Evolutionary conservation across 2,113 vertebrate species (phyloP).

Genomic region (Pelmatolapia mariae): DNA sequence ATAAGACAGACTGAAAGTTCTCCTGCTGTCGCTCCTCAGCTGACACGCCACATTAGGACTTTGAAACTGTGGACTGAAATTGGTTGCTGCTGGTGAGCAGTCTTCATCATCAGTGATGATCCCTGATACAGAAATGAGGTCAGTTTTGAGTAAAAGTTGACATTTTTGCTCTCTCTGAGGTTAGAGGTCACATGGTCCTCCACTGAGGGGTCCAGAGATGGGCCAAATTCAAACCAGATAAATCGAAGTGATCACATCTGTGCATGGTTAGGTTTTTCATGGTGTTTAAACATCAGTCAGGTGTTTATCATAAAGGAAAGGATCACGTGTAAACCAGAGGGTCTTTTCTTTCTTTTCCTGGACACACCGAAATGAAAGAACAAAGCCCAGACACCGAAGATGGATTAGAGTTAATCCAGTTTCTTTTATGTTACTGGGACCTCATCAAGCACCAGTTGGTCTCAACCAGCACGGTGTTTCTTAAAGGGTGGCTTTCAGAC

Average conservation of each 20-base stretch:
- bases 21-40: not conserved
- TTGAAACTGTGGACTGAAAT: not conserved
- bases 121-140: not conserved
- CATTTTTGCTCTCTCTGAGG: not conserved
- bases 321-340: fast-evolving
- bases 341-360: not conserved
- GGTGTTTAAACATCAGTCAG: not conserved
- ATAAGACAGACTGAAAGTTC: not conserved
- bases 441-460: fast-evolving
- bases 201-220: not conserved
- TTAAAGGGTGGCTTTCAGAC: not conserved
- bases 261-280: not conserved
- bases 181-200: not conserved
- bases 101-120: not conserved
- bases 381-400: not conserved
- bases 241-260: fast-evolving
- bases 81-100: not conserved
- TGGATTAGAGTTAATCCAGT: not conserved
- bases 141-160: not conserved
- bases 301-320: not conserved
- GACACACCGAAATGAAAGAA: not conserved
- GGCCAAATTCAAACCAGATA: not conserved
- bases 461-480: not conserved
- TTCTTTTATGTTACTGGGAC: not conserved
- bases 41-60: not conserved